These are phyloP conservation scores for Sebastes taczanowskii DNA, from an alignment of 2,797 vertebrate species.

Conservation along the genomic window DNA sequence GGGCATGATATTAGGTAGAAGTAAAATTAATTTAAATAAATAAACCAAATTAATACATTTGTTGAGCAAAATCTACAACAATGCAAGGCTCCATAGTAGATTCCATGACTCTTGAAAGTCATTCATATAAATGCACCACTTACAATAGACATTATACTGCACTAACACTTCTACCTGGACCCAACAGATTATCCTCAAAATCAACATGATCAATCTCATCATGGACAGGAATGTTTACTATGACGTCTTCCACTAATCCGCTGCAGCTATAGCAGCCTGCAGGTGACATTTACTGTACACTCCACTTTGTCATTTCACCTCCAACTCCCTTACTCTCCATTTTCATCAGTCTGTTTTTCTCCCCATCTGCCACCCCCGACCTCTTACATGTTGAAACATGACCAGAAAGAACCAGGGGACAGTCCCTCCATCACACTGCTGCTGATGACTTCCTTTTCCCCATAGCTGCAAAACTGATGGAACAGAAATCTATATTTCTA, in stretches of 20 bases:
- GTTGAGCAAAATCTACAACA: background rate
- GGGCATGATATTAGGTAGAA: background rate
- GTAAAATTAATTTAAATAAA: background rate
- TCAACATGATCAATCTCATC: conserved; percentile 8
- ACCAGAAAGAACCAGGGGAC: conserved; percentile 5
- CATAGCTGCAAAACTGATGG: background rate
- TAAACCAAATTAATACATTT: background rate
- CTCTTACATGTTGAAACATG: conserved; percentile 51
- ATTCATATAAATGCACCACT: background rate
- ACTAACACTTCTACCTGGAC: background rate
- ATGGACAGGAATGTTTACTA: background rate
- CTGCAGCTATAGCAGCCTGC: conserved; percentile 9
- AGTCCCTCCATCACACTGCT: conserved; percentile 23
- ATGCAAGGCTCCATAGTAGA: background rate
- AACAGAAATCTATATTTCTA: conserved; percentile 16
- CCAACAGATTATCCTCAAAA: conserved; percentile 12
- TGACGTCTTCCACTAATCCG: conserved; percentile 7
- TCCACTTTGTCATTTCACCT: conserved; percentile 33
- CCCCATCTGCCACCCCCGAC: conserved; percentile 15
- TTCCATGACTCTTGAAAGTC: background rate
- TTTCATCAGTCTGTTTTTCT: conserved; percentile 18
- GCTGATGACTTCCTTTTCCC: conserved; percentile 12
- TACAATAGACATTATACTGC: background rate
- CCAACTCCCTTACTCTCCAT: background rate
- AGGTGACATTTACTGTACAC: conserved; percentile 26